Conservation (phyloP, 30 jellyfish, hydroid and myxozoan species). For the Clytia hemisphaerica region DNA sequence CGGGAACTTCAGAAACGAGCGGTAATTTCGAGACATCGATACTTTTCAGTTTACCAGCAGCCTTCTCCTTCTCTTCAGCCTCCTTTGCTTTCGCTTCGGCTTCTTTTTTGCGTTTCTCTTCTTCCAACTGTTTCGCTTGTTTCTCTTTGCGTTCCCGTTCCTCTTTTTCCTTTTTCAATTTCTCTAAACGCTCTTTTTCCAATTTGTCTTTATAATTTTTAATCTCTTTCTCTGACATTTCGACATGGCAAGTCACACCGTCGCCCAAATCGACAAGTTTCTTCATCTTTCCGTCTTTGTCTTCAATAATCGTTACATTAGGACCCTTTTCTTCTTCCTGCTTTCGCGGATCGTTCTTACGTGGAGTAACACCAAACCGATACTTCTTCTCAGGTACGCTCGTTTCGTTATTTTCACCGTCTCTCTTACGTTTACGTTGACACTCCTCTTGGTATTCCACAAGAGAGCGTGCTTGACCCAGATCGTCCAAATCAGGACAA, state of each 20-base stretch:
- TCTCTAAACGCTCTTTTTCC: background rate
- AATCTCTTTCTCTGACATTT: constrained; percentile 15
- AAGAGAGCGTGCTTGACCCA: constrained; percentile 29
- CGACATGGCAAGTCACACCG: background rate
- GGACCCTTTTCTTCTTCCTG: background rate
- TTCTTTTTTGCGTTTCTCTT: background rate
- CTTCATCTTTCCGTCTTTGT: constrained; percentile 18
- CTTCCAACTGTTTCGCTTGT: too few relatives aligned
- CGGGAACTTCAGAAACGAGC: constrained; percentile 4
- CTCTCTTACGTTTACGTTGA: constrained; percentile 20
- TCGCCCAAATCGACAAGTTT: constrained; percentile 16
- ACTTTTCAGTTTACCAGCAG: background rate
- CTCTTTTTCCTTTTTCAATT: background rate
- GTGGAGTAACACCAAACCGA: constrained; percentile 28
- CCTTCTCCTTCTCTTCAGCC: background rate
- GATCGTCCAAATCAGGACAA: constrained; percentile 27
- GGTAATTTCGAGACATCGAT: constrained; percentile 1
- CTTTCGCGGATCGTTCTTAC: background rate
- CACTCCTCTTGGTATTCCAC: constrained; percentile 27
- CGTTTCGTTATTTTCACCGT: background rate
- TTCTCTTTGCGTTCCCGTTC: background rate
- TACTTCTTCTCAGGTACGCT: constrained; percentile 21
- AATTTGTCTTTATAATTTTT: background rate
- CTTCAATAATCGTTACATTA: constrained; percentile 10
- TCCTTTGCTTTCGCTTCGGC: constrained; percentile 32